phyloP scores from a whole-genome alignment of 1,140 invertebrate species.

The fruit fly (Drosophila melanogaster) region DNA sequence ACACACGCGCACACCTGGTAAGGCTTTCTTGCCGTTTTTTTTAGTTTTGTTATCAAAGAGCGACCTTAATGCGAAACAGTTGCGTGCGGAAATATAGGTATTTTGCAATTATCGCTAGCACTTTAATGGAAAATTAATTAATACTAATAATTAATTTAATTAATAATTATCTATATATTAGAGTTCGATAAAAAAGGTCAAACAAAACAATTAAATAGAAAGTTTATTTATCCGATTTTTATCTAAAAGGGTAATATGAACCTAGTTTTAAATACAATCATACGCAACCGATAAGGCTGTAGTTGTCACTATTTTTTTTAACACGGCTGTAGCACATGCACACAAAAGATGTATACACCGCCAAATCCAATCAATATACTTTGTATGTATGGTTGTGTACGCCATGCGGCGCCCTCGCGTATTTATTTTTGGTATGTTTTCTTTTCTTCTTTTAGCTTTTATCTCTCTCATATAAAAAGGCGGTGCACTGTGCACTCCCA shows the following conservation, averaged over 20 bases:
- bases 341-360: background rate
- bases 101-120: background rate
- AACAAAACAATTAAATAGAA: too few relatives aligned
- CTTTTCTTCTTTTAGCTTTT: slow-evolving; percentile 28
- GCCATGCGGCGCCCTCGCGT: slow-evolving; percentile 24
- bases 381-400: background rate
- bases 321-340: background rate
- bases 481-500: slow-evolving; percentile 32
- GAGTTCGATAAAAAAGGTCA: too few relatives aligned
- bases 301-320: background rate
- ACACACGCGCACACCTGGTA: slow-evolving; percentile 12
- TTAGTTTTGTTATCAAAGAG: slow-evolving; percentile 20
- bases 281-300: too few relatives aligned
- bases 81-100: background rate
- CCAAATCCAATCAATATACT: slow-evolving; percentile 39
- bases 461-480: slow-evolving; percentile 30
- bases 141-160: too few relatives aligned
- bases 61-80: slow-evolving; percentile 28
- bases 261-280: too few relatives aligned
- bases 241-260: background rate
- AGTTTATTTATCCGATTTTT: background rate
- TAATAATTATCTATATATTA: too few relatives aligned
- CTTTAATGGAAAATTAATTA: background rate
- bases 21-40: slow-evolving; percentile 3
- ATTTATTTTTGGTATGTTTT: slow-evolving; percentile 31